Base-by-base conservation (phyloP, 1,140 invertebrate genomes). In the Ceratosolen solmsi region DNA sequence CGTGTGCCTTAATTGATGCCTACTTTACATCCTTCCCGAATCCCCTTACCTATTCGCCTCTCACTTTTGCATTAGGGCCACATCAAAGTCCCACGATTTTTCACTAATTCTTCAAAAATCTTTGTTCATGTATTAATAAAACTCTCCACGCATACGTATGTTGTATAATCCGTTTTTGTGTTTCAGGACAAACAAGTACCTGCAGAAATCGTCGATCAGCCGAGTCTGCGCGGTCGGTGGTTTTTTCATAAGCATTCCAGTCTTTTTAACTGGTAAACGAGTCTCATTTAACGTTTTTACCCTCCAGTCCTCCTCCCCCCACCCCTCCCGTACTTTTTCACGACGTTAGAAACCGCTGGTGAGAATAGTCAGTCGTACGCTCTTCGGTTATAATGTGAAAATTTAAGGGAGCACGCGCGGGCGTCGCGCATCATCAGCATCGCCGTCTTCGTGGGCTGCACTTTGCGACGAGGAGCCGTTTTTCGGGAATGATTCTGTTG, bases 221-320 rank as follows among this genome's bases (percentile, higher is more conserved):
- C 93, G 97, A 84, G 95, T 97, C n/a, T 96, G 97, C 88, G 96
- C 97, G 72, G 95, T 98, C 79, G 96, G 96, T 84, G 97, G 96
- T 74, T 98, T 98, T 91, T 98, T 98, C 89, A 94, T 98, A 86
- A 98, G 97, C 80, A 97, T 98, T 92, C 97, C 97, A 82, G 95
- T 97, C 73, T 98, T 98, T 92, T 93, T 98, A 88, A 97, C 97
- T 89, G 96, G 96, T 97, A 91, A 93, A 92, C 90, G 73, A 76
- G 63, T n/a, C 46, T 56, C 65, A 41, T 79, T 79, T 51, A 49
- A 33, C 13, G 2, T 51, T 36, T 36, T 33, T n/a, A 36, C 27
- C 41, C 27, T n/a, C 60, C 17, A 0, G 17, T 17, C 36, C 20
- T 33, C 70, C 41, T 11, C 22, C 38, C 9, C 7, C 41, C 22